These are phyloP conservation scores for Neoarius graeffei DNA, from an alignment of 2,113 vertebrate species.

Conservation along the genomic window DNA sequence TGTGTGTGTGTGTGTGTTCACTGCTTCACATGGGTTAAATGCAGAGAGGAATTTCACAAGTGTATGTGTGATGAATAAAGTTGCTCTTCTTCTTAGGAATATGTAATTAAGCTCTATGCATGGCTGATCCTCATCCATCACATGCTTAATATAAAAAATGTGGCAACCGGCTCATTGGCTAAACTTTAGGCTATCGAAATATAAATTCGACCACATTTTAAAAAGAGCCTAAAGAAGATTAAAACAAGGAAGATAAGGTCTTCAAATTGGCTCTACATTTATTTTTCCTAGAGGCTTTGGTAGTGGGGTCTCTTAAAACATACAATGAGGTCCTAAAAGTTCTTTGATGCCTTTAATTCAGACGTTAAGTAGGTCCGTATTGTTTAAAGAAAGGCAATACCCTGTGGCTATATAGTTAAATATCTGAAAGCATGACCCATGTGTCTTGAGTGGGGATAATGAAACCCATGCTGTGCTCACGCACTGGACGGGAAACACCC, in stretches of 20 bases:
- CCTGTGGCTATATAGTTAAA: constrained; percentile 60
- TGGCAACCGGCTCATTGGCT: background rate
- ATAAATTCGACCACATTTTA: background rate
- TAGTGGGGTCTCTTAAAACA: constrained; percentile 19
- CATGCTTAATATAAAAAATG: background rate
- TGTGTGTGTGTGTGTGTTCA: no score
- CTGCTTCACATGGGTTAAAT: no score
- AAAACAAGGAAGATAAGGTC: background rate
- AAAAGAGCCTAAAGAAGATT: background rate
- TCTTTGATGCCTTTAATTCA: constrained; percentile 42
- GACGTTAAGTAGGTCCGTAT: constrained; percentile 31
- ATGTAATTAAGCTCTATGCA: background rate
- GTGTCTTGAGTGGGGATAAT: constrained; percentile 61
- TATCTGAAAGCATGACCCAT: constrained; percentile 47
- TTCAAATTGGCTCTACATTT: background rate
- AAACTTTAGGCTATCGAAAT: background rate
- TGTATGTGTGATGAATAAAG: no score
- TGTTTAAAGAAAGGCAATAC: constrained; percentile 33
- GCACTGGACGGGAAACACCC: constrained; percentile 65
- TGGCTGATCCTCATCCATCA: background rate
- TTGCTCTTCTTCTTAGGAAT: background rate
- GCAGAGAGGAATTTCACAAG: no score
- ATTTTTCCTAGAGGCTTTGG: background rate
- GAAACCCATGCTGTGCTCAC: constrained; percentile 63
- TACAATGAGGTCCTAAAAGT: constrained; percentile 30